Evolutionary conservation across 2,797 vertebrate species (phyloP).

Genomic region (Lagorchestes hirsutus): DNA sequence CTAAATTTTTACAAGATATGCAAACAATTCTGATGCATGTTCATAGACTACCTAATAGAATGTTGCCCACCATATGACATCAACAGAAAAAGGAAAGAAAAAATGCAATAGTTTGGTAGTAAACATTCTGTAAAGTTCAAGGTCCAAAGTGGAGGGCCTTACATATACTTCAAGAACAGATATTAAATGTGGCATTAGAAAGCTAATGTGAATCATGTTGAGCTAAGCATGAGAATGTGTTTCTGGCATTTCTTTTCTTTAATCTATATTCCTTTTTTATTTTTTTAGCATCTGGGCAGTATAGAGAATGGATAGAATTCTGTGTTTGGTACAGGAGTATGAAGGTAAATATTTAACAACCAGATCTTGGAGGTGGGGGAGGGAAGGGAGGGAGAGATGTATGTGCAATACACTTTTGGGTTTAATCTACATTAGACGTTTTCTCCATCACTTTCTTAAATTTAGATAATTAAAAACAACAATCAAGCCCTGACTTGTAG

Average conservation of each 20-base stretch:
- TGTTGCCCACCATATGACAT: slow-evolving; percentile 51
- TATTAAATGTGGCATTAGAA: background rate
- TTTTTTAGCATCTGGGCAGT: background rate
- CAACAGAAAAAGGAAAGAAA: slow-evolving; percentile 37
- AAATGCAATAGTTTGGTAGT: slow-evolving; percentile 48
- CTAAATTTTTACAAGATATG: slow-evolving; percentile 39
- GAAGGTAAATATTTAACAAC: background rate
- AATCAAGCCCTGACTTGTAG: background rate
- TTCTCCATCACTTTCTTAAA: background rate
- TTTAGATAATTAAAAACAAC: background rate
- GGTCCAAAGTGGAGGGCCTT: slow-evolving; percentile 11
- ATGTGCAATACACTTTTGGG: background rate
- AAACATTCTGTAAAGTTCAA: slow-evolving; percentile 43
- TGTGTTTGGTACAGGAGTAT: background rate
- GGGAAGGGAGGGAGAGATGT: background rate
- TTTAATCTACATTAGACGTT: background rate
- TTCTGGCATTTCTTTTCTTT: background rate
- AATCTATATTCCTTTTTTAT: background rate
- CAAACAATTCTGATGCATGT: slow-evolving; percentile 18
- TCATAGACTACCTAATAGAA: slow-evolving; percentile 28
- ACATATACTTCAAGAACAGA: background rate
- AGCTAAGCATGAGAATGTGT: background rate
- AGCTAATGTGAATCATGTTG: background rate
- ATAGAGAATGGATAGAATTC: background rate
- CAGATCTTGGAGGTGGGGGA: background rate